Evolutionary conservation across 2,797 vertebrate genomes (phyloP).

Genomic region (Argyrosomus regius): DNA sequence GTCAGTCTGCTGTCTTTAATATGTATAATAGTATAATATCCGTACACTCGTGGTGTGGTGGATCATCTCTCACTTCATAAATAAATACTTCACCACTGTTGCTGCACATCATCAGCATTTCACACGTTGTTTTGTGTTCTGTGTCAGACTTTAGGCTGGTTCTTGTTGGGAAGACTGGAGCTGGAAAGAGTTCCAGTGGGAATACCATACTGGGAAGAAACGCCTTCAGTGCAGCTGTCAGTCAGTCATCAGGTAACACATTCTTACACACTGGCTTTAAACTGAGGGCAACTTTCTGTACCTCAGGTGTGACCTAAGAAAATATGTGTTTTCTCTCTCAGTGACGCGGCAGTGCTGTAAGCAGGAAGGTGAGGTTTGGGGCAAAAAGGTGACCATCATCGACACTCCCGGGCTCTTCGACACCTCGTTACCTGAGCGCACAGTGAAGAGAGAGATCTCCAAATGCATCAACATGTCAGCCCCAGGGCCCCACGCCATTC

Average conservation of each 20-base stretch:
- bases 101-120: neutral
- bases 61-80: no score
- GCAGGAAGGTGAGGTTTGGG: neutral
- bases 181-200: slow-evolving; percentile 45
- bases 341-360: slow-evolving; percentile 56
- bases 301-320: no score
- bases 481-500: slow-evolving; percentile 55
- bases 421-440: neutral
- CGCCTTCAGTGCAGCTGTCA: slow-evolving; percentile 31
- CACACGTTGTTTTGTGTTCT: neutral
- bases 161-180: slow-evolving; percentile 35
- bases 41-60: no score
- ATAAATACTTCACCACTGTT: no score
- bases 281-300: no score
- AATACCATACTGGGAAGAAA: slow-evolving; percentile 47
- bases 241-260: slow-evolving; percentile 11
- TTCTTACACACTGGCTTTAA: no score
- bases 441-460: slow-evolving; percentile 17
- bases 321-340: slow-evolving; percentile 9
- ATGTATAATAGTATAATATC: no score
- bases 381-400: slow-evolving; percentile 14
- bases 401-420: slow-evolving; percentile 56
- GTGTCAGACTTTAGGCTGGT: slow-evolving; percentile 15
- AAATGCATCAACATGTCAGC: slow-evolving; percentile 59
- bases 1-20: no score